Evolutionary conservation across 2,797 vertebrate genomes (phyloP).

Genomic region (Esox masquinongy): DNA sequence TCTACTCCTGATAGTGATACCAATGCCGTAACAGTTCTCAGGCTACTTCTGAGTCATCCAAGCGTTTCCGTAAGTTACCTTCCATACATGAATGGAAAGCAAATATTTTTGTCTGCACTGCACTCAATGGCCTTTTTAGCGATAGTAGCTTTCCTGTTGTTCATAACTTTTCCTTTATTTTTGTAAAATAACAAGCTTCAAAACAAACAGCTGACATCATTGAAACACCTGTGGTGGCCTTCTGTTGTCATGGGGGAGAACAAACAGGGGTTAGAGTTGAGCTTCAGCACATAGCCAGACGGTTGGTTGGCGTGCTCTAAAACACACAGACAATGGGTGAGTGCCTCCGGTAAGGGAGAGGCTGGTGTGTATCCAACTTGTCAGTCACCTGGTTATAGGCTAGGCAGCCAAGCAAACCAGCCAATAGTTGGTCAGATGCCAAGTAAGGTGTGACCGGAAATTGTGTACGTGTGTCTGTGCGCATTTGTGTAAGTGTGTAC

Average conservation of each 20-base stretch:
- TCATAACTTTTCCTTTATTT: background rate
- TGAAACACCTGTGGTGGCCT: slow-evolving; percentile 68
- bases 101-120: background rate
- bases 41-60: slow-evolving; percentile 5
- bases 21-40: background rate
- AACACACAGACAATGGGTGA: slow-evolving; percentile 63
- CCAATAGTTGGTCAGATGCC: background rate
- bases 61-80: background rate
- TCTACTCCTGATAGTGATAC: background rate
- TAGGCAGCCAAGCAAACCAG: slow-evolving; percentile 29
- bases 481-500: background rate
- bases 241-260: slow-evolving; percentile 61
- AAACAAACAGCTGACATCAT: slow-evolving; percentile 66
- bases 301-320: slow-evolving; percentile 50
- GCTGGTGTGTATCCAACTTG: slow-evolving; percentile 58
- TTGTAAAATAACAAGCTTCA: slow-evolving; percentile 27
- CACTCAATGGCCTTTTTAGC: background rate
- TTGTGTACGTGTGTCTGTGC: background rate
- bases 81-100: background rate
- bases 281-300: slow-evolving; percentile 56
- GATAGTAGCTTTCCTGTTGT: background rate
- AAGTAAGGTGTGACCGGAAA: background rate
- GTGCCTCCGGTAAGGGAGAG: slow-evolving; percentile 54
- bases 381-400: slow-evolving; percentile 54
- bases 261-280: slow-evolving; percentile 47